These are phyloP conservation scores for human DNA, from an alignment of 2,113 vertebrate species.

Conservation along the genomic window DNA sequence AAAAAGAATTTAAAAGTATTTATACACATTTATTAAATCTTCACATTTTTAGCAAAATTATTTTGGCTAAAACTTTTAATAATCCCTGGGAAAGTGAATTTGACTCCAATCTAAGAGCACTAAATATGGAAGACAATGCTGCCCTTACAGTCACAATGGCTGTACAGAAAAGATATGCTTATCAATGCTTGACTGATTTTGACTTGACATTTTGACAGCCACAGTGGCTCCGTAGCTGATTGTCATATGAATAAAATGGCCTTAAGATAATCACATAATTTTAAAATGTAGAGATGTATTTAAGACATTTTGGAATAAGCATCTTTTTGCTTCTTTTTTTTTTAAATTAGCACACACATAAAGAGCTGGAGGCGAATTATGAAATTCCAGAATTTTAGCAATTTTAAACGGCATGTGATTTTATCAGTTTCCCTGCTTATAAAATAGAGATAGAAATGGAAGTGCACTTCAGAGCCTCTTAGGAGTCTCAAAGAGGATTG, in stretches of 20 bases:
- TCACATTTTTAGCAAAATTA: background rate
- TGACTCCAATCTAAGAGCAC: background rate
- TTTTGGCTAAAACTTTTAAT: background rate
- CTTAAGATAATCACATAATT: background rate
- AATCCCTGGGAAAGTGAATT: background rate
- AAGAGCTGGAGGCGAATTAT: background rate
- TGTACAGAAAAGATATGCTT: background rate
- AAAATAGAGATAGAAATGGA: background rate
- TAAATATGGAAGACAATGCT: rapidly evolving
- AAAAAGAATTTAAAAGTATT: background rate
- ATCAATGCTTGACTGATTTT: background rate
- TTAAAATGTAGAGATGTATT: background rate
- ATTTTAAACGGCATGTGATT: background rate
- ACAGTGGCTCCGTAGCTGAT: background rate
- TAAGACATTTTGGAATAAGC: background rate
- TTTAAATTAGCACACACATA: background rate
- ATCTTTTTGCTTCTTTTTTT: background rate
- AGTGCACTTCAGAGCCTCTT: background rate
- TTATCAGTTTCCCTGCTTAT: background rate
- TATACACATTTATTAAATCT: background rate
- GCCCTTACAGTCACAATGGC: rapidly evolving
- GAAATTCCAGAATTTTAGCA: background rate
- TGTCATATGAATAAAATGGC: background rate
- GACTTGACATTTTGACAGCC: background rate
- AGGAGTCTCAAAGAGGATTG: background rate